These are phyloP conservation scores for Xestia xanthographa DNA, from an alignment of 2,888 invertebrate species.

Conservation along the genomic window DNA sequence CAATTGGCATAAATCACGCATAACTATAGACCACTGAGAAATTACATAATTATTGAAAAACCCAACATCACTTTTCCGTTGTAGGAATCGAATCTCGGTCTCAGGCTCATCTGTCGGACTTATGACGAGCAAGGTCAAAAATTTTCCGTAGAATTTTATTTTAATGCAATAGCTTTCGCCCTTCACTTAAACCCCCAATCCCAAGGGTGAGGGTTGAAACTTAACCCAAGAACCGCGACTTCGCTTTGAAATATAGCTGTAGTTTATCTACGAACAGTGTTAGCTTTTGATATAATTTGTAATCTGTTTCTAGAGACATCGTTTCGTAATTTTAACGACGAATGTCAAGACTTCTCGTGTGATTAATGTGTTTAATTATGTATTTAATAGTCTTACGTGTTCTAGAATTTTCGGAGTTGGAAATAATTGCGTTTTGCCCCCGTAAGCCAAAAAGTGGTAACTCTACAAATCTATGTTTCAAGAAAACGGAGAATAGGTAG, in stretches of 20 bases:
- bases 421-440: conserved; percentile 16
- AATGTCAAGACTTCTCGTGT: conserved; percentile 45
- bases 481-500: not conserved
- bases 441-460: not conserved
- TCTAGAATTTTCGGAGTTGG: conserved; percentile 17
- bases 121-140: not conserved
- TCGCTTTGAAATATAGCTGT: conserved; percentile 76
- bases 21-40: not conserved
- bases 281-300: conserved; percentile 75
- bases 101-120: not conserved
- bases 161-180: conserved; percentile 3
- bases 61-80: not conserved
- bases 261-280: conserved; percentile 73
- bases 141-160: not conserved
- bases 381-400: conserved; percentile 36
- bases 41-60: not conserved
- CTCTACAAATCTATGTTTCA: not conserved
- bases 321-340: conserved; percentile 67
- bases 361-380: conserved; percentile 56
- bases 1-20: not conserved
- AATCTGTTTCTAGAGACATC: conserved; percentile 67
- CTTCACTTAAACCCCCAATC: conserved; percentile 33
- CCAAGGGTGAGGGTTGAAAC: conserved; percentile 70
- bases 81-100: not conserved
- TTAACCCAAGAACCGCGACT: conserved; percentile 73